A percentile compares a stretch with the other conserved stretches of the same genome.
phyloP scores from a whole-genome alignment of 2,888 invertebrate species.

The Dryadula phaetusa region DNA sequence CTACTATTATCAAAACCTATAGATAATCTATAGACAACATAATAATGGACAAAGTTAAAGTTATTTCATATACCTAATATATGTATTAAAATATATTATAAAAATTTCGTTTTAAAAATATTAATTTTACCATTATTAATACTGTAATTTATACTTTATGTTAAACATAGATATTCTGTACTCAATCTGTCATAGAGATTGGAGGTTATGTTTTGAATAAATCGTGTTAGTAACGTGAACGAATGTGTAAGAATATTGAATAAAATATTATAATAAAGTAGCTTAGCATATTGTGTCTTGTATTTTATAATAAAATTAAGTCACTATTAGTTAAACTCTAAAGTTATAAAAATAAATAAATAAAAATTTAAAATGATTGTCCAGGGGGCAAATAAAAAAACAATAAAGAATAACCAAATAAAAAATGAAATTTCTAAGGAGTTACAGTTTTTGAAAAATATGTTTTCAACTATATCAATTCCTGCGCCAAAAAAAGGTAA shows the following conservation, averaged over 20 bases:
- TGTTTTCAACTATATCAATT: conserved; percentile 83
- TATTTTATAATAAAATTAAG: neutral
- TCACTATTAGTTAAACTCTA: no score
- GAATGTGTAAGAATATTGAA: neutral
- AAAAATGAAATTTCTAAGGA: conserved; percentile 78
- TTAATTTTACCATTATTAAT: neutral
- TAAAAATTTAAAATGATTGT: conserved; percentile 42
- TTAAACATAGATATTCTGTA: no score
- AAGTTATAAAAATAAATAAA: neutral
- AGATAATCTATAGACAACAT: neutral
- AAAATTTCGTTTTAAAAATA: no score
- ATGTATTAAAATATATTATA: no score
- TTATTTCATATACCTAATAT: no score
- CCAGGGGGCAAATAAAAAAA: conserved; percentile 43
- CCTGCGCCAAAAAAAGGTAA: conserved; percentile 77
- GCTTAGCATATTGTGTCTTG: neutral
- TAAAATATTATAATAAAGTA: neutral
- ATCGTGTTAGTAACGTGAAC: neutral
- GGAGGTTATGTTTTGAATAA: neutral
- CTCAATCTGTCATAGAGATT: conserved; percentile 5
- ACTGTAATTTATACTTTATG: neutral
- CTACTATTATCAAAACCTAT: neutral
- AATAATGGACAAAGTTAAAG: no score
- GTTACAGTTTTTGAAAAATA: conserved; percentile 83
- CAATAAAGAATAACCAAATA: conserved; percentile 61